Evolutionary conservation across 2,888 invertebrate genomes (phyloP), one percentile per base, ranked within the genome.

Genomic region (Calliopum simillimum): DNA sequence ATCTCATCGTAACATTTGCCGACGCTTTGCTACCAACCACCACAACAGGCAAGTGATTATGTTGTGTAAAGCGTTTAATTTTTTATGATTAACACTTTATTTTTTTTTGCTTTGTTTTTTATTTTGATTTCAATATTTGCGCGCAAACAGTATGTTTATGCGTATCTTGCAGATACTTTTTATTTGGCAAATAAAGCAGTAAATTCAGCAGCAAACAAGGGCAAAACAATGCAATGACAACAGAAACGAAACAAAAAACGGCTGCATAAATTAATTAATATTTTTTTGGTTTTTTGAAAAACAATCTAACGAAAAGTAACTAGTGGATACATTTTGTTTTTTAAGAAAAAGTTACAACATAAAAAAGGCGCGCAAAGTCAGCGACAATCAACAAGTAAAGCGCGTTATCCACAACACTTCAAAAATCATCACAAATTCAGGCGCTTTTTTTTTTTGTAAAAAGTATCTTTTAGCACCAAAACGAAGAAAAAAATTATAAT

Each of bases 111-210:
- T 33, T 4, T 8, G 5, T 33, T 33, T 33, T 33, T 33, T 33
- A 33, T 33, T n/a, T 49, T 19, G 21, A 19, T 49, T 53, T 53
- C 53, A 23, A 53, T 53, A 53, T 53, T 53, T 53, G 53, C 53
- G 53, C 53, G 23, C 53, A 21, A 21, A 23, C 23, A 53, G 1
- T 23, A 14, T 53, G 53, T 23, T 53, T 53, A 14, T 33, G 33
- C 23, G 53, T 53, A 53, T 53, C 53, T 53, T 53, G 23, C 21
- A 53, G 53, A 53, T 53, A 53, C 23, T 53, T 6, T n/a, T 23
- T 11, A 23, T 23, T 53, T 53, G 53, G 53, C 53, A 53, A 8
- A 53, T 53, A 21, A 6, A 53, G 13, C 14, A 19, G 33, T 3
- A 8, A 33, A 33, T 33, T 33, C 8, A 33, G 33, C 2, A 13